Conservation (phyloP, 2,888 invertebrate genomes). For the Ametastegia equiseti region DNA sequence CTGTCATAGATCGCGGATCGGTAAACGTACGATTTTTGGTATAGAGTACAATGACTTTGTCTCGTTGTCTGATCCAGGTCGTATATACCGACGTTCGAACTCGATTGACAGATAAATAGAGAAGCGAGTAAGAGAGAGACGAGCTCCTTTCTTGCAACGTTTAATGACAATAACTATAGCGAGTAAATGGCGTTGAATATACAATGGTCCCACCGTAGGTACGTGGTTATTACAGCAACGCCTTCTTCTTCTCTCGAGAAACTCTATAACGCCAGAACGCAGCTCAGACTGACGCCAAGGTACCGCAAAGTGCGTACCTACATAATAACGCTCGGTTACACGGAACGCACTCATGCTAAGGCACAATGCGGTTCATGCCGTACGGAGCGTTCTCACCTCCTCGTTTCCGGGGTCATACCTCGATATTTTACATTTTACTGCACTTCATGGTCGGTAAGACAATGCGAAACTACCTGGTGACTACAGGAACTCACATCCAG, state of each 20-base stretch:
- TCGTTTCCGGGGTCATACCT: constrained; percentile 73
- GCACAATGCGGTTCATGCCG: constrained; percentile 39
- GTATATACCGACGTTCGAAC: constrained; percentile 13
- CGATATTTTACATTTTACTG: constrained; percentile 55
- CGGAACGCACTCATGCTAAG: constrained; percentile 34
- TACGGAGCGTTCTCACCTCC: constrained; percentile 48
- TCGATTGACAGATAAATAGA: constrained; percentile 9
- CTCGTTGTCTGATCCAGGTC: constrained; percentile 1
- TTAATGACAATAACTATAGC: constrained; percentile 34
- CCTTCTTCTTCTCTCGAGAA: constrained; percentile 36
- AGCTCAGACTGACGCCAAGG: constrained; percentile 47
- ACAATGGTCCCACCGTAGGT: constrained; percentile 44
- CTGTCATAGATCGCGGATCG: neutral
- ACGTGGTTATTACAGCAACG: constrained; percentile 45
- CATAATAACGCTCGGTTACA: constrained; percentile 42
- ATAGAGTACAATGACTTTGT: neutral
- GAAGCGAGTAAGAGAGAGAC: neutral
- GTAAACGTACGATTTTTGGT: neutral
- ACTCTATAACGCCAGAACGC: constrained; percentile 13
- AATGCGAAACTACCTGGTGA: neutral
- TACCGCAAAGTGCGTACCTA: constrained; percentile 47
- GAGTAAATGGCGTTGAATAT: constrained; percentile 46
- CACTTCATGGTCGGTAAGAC: constrained; percentile 23
- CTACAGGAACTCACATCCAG: neutral
- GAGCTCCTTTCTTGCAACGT: constrained; percentile 15